Evolutionary conservation across 2,888 invertebrate genomes (phyloP), one percentile per base, ranked within the genome.

Genomic region (Parnassius mnemosyne): DNA sequence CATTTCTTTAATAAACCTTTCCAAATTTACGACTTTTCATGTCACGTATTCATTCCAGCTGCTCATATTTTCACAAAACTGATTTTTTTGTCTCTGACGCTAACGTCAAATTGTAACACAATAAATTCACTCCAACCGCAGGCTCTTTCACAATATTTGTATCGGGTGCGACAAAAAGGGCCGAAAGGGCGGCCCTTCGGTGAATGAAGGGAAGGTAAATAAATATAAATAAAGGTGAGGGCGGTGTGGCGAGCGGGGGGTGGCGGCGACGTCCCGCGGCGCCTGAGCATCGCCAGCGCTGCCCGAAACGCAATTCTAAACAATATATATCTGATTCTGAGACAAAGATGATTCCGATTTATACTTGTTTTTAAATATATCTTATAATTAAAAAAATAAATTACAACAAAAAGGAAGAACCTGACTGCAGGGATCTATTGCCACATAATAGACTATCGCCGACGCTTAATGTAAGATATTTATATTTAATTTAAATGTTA

Each of bases 181-280:
- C 83, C 89, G 88, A 89, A 89, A 89, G 89, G 86, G 91, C 88
- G 89, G 89, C 87, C 85, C 80, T 84, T 85, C 81, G 83, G 84
- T 90, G 89, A 90, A 90, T 90, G 90, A 89, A 90, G 88, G 89
- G 89, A 89, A 89, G 89, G 89, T 90, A 91, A 91, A 91, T 91
- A 91, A 91, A 90, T 89, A 91, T 89, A 90, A 91, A 90, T 91
- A 89, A 90, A 89, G 88, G 85, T 83, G 80, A 85, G 79, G 85
- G 83, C 74, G 80, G 76, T 61, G 70, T 64, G 75, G 71, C 73
- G 78, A 61, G 75, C 74, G 78, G 72, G 77, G 72, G 72, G 72
- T 73, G 71, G 68, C 80, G 78, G 72, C 68, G 70, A 56, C 66
- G 64, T 61, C 66, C 63, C 70, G 71, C 71, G 68, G 68, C 73